Base-by-base conservation (phyloP, 2,888 invertebrate species). In the Rotaria magnacalcarata region DNA sequence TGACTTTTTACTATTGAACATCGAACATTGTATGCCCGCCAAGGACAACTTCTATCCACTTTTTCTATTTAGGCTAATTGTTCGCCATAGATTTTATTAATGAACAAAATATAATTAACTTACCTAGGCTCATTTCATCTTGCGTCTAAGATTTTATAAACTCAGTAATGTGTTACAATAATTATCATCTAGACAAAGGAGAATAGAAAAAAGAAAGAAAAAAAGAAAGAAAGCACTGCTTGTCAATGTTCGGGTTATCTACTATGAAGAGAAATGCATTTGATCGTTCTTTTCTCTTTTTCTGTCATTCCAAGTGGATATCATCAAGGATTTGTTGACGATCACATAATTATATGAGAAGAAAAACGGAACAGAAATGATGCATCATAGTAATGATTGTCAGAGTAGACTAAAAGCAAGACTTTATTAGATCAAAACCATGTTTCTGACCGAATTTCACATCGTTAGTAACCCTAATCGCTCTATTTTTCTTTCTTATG, bases 401-500 rank as follows among this genome's bases (percentile, higher is more conserved):
- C 34, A 67, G 27, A 67, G 1, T 14, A 67, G 11, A 67, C 27
- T 34, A 67, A 16, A 19, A 1, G 34, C n/a, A 34, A 67, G 3
- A 67, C 67, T 67, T 67, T 34, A 16, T 34, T 67, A 67, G 67
- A 67, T 67, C 27, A 67, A 67, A 67, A 0, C 67, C 34, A 67
- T 67, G 16, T 10, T 67, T 27, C 34, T 41, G 11, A 16, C 34
- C 19, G 34, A 27, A 67, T 14, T 67, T 67, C 67, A 67, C 27
- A 27, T 67, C 34, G 67, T 67, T 67, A 67, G 67, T 67, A 67
- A 67, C 34, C 67, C 67, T 67, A 67, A 67, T 67, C 67, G 67
- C 34, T 67, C 67, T 67, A 67, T 67, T 67, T 67, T 67, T 27
- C 27, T 67, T 67, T 27, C 67, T 67, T 27, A 67, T 27, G 34